phyloP scores from a whole-genome alignment of 2,113 vertebrate genomes.

The Calypte anna region DNA sequence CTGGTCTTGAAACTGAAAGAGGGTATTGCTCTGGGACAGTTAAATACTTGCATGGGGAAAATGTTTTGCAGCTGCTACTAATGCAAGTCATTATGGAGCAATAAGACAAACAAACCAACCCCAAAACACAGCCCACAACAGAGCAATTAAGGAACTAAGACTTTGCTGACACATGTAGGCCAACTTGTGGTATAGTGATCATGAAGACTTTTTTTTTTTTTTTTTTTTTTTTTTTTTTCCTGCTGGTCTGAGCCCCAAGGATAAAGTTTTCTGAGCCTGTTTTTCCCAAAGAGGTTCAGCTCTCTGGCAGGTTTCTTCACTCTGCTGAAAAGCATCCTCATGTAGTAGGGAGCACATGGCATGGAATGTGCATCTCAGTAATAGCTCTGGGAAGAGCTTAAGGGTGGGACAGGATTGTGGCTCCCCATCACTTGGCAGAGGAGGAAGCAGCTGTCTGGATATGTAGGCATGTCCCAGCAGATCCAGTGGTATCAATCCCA shows the following conservation, averaged over 20 bases:
- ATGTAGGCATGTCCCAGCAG: not conserved
- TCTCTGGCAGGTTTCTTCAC: not conserved
- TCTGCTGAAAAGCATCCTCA: accelerated
- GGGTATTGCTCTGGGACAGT: not conserved
- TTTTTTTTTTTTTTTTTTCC: not conserved
- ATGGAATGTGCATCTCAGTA: accelerated
- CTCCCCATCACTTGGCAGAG: not conserved
- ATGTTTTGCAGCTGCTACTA: not conserved
- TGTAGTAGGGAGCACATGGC: not conserved
- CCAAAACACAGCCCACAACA: not conserved
- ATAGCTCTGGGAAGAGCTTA: not conserved
- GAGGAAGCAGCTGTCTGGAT: not conserved
- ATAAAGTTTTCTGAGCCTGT: not conserved
- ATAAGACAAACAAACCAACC: not conserved
- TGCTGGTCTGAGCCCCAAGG: not conserved
- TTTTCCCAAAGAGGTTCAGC: not conserved
- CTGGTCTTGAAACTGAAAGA: not conserved
- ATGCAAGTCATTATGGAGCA: not conserved
- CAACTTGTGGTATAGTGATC: not conserved
- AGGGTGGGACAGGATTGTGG: not conserved
- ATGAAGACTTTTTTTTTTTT: not conserved
- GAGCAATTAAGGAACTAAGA: not conserved
- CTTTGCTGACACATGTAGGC: not conserved
- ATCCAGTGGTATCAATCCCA: not conserved
- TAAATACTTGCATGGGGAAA: not conserved